Conservation (phyloP, 1,140 invertebrate species). For the Campoletis sonorensis region DNA sequence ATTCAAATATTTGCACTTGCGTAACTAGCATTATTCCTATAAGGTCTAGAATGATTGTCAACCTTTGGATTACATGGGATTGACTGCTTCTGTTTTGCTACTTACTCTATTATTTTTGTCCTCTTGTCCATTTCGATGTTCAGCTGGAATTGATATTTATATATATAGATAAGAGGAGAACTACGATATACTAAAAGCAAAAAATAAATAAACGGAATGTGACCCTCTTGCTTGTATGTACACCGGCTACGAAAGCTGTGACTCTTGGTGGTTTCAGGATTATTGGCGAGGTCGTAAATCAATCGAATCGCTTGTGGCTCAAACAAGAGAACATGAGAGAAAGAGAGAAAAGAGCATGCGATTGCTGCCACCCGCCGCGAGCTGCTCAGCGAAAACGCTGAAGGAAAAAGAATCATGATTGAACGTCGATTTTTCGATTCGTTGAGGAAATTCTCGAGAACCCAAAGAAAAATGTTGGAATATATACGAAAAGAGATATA, state of each 20-base stretch:
- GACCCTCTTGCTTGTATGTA: neutral
- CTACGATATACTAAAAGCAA: neutral
- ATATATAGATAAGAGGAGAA: neutral
- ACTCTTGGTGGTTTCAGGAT: conserved; percentile 23
- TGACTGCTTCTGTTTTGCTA: neutral
- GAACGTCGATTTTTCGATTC: conserved; percentile 39
- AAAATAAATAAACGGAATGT: neutral
- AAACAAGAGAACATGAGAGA: neutral
- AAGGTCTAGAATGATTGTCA: no score
- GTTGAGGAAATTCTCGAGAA: conserved; percentile 18
- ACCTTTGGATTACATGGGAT: neutral
- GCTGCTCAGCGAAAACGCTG: neutral
- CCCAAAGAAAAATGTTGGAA: neutral
- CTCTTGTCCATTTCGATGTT: neutral
- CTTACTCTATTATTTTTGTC: neutral
- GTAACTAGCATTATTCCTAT: no score
- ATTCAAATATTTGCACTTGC: no score
- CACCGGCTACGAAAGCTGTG: conserved; percentile 1
- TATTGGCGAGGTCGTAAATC: conserved; percentile 42
- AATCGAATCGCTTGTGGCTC: conserved; percentile 38
- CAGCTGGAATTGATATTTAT: neutral
- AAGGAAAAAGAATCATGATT: conserved; percentile 27
- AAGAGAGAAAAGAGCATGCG: conserved; percentile 8
- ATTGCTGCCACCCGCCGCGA: neutral
- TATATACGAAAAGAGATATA: neutral